phyloP scores from a whole-genome alignment of 2,888 invertebrate genomes.

The Stegana nigrithorax region DNA sequence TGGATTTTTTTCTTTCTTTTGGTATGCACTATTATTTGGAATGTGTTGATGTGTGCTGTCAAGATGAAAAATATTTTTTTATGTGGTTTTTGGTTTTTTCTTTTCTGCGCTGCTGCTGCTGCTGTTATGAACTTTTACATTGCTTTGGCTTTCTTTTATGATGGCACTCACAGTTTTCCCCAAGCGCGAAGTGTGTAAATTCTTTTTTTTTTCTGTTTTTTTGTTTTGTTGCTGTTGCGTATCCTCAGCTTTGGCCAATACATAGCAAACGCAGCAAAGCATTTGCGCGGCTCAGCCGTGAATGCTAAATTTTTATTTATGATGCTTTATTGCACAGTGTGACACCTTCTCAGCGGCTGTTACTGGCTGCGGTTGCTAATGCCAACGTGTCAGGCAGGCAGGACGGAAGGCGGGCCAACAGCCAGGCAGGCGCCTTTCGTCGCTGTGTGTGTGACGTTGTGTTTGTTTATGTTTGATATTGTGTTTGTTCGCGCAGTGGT shows the following conservation, averaged over 20 bases:
- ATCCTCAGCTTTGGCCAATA: neutral
- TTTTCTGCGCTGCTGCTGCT: no score
- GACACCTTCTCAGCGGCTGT: neutral
- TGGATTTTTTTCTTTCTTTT: no score
- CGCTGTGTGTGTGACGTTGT: neutral
- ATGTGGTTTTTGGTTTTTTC: no score
- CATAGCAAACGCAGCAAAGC: neutral
- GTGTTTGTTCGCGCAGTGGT: neutral
- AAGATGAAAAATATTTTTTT: no score
- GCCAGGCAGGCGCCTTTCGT: neutral
- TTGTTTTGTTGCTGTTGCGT: neutral
- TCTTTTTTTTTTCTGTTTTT: neutral
- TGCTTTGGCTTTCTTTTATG: neutral
- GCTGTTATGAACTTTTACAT: no score
- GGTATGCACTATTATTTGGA: no score
- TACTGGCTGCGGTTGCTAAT: no score
- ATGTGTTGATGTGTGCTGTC: no score
- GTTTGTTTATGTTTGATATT: slow-evolving; percentile 1
- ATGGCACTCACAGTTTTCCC: neutral
- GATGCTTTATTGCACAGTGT: neutral
- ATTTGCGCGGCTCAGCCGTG: neutral
- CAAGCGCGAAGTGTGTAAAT: neutral
- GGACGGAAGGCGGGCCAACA: no score
- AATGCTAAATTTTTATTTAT: slow-evolving; percentile 5
- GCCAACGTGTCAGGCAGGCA: no score